Evolutionary conservation across 2,113 vertebrate genomes (phyloP).

Genomic region (Lasiurus borealis): DNA sequence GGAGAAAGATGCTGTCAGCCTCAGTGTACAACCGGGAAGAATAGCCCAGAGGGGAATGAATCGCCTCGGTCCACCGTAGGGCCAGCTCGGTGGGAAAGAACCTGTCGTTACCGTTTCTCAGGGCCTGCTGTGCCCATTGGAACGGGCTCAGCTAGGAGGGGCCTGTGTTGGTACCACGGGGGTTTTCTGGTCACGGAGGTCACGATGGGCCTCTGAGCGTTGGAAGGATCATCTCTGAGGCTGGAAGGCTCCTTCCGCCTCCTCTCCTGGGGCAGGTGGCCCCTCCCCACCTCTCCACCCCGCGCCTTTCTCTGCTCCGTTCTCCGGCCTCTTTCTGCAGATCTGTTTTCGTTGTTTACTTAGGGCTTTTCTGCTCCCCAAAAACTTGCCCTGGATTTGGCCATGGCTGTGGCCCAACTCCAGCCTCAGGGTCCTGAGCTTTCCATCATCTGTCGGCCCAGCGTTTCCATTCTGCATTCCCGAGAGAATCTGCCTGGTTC

Average conservation of each 20-base stretch:
- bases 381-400: not conserved
- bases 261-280: not conserved
- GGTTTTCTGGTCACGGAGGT: not conserved
- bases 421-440: not conserved
- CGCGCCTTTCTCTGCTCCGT: not conserved
- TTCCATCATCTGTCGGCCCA: not conserved
- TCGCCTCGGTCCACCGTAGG: not conserved
- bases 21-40: not conserved
- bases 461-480: not conserved
- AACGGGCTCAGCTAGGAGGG: conserved; percentile 17
- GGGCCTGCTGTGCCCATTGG: not conserved
- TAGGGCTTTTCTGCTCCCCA: not conserved
- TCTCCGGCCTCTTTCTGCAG: not conserved
- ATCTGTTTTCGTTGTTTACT: not conserved
- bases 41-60: not conserved
- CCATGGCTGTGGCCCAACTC: not conserved
- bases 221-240: not conserved
- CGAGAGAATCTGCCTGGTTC: not conserved
- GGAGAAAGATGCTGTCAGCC: not conserved
- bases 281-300: not conserved
- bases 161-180: not conserved
- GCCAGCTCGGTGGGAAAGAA: not conserved
- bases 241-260: not conserved
- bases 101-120: not conserved
- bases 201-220: not conserved